phyloP scores from a whole-genome alignment of 23 tunicate genomes.

The Trididemnum nubilum region DNA sequence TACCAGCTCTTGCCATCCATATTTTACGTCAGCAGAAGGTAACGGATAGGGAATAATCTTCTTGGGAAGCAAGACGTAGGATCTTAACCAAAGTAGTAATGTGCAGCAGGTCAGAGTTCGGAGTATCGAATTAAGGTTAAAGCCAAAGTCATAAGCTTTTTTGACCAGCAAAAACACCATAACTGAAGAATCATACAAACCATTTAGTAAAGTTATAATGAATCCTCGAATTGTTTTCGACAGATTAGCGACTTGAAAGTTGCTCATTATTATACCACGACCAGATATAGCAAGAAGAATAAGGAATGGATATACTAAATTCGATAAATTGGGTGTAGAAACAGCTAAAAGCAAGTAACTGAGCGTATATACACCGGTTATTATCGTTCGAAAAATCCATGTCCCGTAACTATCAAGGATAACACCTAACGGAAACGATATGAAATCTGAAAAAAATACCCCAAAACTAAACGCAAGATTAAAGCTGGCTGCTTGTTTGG shows the following conservation, averaged over 20 bases:
- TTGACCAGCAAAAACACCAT: constrained; percentile 48
- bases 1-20: constrained; percentile 13
- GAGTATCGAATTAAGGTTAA: constrained; percentile 27
- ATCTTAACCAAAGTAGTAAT: constrained; percentile 45
- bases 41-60: constrained; percentile 32
- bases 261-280: constrained; percentile 14
- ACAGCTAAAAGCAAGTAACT: constrained; percentile 30
- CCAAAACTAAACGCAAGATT: constrained; percentile 41
- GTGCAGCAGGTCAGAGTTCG: constrained; percentile 20
- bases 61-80: constrained; percentile 45
- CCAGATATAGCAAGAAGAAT: constrained; percentile 38
- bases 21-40: neutral
- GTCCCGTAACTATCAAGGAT: constrained; percentile 54
- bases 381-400: constrained; percentile 42
- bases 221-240: constrained; percentile 19
- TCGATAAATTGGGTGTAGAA: constrained; percentile 31
- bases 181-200: constrained; percentile 44
- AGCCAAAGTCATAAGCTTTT: constrained; percentile 34
- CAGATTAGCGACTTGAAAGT: constrained; percentile 55
- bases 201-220: constrained; percentile 42
- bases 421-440: constrained; percentile 34
- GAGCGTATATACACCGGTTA: constrained; percentile 18
- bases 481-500: constrained; percentile 26
- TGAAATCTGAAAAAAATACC: neutral
- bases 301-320: constrained; percentile 45